phyloP scores from a whole-genome alignment of 1,140 invertebrate species.

The Eupristina koningsbergeri region DNA sequence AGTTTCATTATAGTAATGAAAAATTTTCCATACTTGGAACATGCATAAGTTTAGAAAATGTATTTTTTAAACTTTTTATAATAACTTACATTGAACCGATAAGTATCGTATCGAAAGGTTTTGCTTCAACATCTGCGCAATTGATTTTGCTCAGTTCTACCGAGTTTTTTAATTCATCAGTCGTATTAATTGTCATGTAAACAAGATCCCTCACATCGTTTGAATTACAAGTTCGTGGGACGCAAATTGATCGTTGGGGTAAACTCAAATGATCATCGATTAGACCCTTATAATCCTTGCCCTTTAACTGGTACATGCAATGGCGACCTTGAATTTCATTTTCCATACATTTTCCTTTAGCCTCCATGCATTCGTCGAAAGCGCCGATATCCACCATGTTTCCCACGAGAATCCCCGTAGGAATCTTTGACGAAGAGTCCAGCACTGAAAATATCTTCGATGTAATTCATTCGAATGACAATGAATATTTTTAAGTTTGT shows the following conservation, averaged over 20 bases:
- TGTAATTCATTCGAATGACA: too few relatives aligned
- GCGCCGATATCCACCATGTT: conserved; percentile 62
- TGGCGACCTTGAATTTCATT: conserved; percentile 50
- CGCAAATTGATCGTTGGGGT: conserved; percentile 52
- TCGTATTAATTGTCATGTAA: neutral
- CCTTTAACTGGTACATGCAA: conserved; percentile 50
- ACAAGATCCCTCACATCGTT: conserved; percentile 32
- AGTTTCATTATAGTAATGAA: too few relatives aligned
- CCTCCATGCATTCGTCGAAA: conserved; percentile 62
- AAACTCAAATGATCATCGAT: neutral
- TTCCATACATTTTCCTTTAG: conserved; percentile 33
- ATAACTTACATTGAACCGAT: too few relatives aligned
- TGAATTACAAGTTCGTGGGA: conserved; percentile 51
- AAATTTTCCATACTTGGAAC: too few relatives aligned
- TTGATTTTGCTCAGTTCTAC: neutral
- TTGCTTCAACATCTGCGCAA: neutral
- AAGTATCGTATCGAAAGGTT: neutral
- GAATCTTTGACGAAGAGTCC: conserved; percentile 64
- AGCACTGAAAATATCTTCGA: conserved; percentile 58
- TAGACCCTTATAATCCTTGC: neutral
- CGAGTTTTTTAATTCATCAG: neutral
- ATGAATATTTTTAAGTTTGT: too few relatives aligned
- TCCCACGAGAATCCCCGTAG: conserved; percentile 62
- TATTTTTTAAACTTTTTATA: too few relatives aligned
- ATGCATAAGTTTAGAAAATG: too few relatives aligned